Conservation (phyloP, 2,888 invertebrate genomes). For the Acrobasis repandana region DNA sequence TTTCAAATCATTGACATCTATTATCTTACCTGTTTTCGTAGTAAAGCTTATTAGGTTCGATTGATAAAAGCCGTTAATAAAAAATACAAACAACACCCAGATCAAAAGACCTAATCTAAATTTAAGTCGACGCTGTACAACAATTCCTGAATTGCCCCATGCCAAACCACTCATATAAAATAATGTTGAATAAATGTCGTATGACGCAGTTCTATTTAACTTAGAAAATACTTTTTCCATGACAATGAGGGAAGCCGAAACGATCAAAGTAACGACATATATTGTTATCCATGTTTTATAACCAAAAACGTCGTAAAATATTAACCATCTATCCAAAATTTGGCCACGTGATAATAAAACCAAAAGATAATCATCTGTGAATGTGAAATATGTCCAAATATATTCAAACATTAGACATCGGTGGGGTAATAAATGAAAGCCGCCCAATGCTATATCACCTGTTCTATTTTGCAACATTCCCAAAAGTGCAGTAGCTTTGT, state of each 20-base stretch:
- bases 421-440: not conserved
- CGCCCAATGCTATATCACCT: conserved; percentile 13
- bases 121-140: conserved; percentile 12
- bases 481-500: conserved; percentile 5
- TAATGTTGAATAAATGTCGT: not conserved
- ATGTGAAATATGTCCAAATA: conserved; percentile 19
- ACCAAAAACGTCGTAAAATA: not conserved
- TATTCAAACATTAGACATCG: not conserved
- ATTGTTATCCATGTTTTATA: not conserved
- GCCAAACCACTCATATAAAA: conserved; percentile 4
- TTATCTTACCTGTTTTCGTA: not conserved
- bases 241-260: not conserved
- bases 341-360: conserved; percentile 4
- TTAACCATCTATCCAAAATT: not conserved
- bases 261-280: not conserved
- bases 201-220: not conserved
- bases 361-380: conserved; percentile 23
- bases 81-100: conserved; percentile 27
- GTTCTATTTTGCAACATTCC: conserved; percentile 6
- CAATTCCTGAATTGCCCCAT: conserved; percentile 5
- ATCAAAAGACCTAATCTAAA: conserved; percentile 9
- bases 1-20: conserved; percentile 3
- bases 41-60: conserved; percentile 28
- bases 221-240: not conserved
- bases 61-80: conserved; percentile 30